These are phyloP conservation scores for Dermolepida albohirtum DNA, from an alignment of 2,888 invertebrate species.

Conservation along the genomic window DNA sequence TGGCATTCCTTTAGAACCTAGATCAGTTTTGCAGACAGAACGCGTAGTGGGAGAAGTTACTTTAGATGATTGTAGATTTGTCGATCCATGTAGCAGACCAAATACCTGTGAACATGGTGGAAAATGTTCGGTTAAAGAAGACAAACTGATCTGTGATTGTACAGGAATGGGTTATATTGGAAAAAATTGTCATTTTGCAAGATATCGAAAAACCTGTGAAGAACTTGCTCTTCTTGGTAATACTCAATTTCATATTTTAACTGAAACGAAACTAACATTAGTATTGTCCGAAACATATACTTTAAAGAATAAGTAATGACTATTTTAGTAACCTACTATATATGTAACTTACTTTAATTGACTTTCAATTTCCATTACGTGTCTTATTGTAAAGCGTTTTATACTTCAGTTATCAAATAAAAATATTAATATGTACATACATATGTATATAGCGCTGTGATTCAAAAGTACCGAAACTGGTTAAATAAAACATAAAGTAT, in stretches of 20 bases:
- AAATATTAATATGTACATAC: no score
- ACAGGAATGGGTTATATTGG: conserved; percentile 92
- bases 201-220: conserved; percentile 92
- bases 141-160: conserved; percentile 90
- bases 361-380: no score
- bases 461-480: no score
- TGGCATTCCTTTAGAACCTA: conserved; percentile 82
- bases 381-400: no score
- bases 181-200: conserved; percentile 94
- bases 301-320: no score
- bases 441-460: no score
- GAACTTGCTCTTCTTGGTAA: conserved; percentile 84
- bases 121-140: conserved; percentile 89
- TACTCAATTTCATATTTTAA: neutral
- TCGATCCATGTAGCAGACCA: conserved; percentile 89
- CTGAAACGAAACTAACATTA: conserved; percentile 11
- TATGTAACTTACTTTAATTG: no score
- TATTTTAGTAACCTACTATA: no score
- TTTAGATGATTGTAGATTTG: conserved; percentile 88
- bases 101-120: conserved; percentile 95
- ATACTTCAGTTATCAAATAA: no score
- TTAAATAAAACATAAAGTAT: no score
- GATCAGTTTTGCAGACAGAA: conserved; percentile 82
- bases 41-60: conserved; percentile 90
- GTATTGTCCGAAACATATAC: no score